A percentile compares a stretch with the other conserved stretches of the same genome.
phyloP scores from a whole-genome alignment of 2,888 invertebrate species.

The Leucoma salicis region DNA sequence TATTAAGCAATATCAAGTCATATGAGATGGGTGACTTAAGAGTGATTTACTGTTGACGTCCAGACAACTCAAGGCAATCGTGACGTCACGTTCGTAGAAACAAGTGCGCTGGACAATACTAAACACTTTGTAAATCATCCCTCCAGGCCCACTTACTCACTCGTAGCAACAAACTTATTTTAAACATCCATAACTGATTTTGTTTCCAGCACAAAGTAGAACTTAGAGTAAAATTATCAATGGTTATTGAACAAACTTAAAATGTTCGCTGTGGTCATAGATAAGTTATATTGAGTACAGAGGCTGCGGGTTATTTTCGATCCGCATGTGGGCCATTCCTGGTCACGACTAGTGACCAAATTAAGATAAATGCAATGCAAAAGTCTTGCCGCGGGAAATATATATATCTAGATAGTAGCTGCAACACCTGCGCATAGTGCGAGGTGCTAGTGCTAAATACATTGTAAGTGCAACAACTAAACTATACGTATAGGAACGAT shows the following conservation, averaged over 20 bases:
- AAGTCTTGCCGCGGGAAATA: constrained; percentile 26
- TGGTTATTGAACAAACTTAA: constrained; percentile 12
- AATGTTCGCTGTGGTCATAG: constrained; percentile 18
- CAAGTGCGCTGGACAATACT: constrained; percentile 52
- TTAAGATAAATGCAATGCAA: constrained; percentile 32
- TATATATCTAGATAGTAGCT: too few relatives aligned
- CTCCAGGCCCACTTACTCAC: constrained; percentile 42
- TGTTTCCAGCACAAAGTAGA: neutral
- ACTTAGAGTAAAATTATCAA: neutral
- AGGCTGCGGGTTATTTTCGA: constrained; percentile 49
- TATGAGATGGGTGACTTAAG: constrained; percentile 21
- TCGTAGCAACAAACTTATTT: constrained; percentile 8
- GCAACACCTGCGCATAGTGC: constrained; percentile 28
- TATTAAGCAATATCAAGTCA: constrained; percentile 19
- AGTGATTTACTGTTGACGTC: constrained; percentile 39
- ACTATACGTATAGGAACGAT: too few relatives aligned
- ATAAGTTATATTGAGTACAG: constrained; percentile 29
- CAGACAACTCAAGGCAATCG: constrained; percentile 46
- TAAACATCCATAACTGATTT: constrained; percentile 21
- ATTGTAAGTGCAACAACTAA: too few relatives aligned
- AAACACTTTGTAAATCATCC: constrained; percentile 57
- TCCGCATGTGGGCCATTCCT: constrained; percentile 47
- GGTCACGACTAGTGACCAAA: constrained; percentile 53
- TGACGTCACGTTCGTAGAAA: constrained; percentile 59
- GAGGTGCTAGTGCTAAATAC: constrained; percentile 20